Conservation (phyloP, 2,113 vertebrate genomes). For the Petroica traversi region DNA sequence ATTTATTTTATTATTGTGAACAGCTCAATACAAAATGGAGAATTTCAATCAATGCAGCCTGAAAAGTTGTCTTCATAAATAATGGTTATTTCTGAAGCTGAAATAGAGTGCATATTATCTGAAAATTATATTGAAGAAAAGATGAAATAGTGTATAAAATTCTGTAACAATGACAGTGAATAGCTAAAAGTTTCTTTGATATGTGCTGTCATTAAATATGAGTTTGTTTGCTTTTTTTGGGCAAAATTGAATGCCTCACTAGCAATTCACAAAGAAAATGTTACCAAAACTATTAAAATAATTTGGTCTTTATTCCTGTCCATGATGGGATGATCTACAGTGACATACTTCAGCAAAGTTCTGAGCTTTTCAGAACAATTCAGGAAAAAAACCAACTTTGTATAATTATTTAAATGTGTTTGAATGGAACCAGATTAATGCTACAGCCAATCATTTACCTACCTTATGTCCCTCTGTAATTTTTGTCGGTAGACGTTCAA, state of each 20-base stretch:
- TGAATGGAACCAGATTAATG: not conserved
- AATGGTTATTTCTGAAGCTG: not conserved
- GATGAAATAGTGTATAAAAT: not conserved
- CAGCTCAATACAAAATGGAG: not conserved
- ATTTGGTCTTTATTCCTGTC: not conserved
- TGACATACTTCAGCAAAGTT: not conserved
- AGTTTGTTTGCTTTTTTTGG: not conserved
- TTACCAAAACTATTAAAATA: not conserved
- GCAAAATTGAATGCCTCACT: accelerated
- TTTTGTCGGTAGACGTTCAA: not conserved
- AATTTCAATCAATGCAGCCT: not conserved
- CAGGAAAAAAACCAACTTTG: not conserved
- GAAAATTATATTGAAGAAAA: not conserved
- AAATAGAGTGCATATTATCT: not conserved
- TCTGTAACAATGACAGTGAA: not conserved
- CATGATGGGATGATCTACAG: not conserved
- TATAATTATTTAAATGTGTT: not conserved
- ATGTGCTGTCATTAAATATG: not conserved
- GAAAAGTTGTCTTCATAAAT: not conserved
- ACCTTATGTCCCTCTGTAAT: not conserved
- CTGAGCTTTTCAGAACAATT: not conserved
- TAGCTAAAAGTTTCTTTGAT: not conserved
- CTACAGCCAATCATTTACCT: not conserved
- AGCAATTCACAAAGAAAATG: not conserved
- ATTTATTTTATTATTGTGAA: not conserved